Base-by-base conservation (phyloP, 1,140 invertebrate species). In the Eriocheir sinensis region DNA sequence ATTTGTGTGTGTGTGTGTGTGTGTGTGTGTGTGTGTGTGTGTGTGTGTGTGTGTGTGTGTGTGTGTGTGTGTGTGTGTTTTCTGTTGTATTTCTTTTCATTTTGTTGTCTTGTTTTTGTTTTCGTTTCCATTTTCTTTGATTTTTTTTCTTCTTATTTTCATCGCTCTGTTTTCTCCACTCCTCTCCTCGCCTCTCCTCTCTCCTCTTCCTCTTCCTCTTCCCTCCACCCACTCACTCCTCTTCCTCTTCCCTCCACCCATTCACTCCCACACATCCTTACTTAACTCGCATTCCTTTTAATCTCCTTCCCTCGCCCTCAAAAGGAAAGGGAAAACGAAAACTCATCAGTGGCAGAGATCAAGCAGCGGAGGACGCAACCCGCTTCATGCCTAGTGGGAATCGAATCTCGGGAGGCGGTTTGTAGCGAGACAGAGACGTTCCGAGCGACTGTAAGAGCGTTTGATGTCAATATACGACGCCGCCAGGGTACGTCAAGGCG, bases 1-100 rank as follows among this genome's bases (percentile, higher is more conserved):
- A 12, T 15, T 34, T 41, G 38, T 89, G 86, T 38, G 86, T 89
- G 8, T 91, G 89, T 91, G 89, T 91, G 89, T 91, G 60, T 92
- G 90, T 79, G 90, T 92, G 90, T 92, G 90, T 80, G 90, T 92
- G 90, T 91, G 90, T 38, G 90, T 92, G 90, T 92, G 90, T 92
- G 60, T 92, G 90, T 92, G 53, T 92, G 32, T 80, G 72, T 72
- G 53, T 80, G 72, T 92, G 53, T 80, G n/a, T 40, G 40, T 93
- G 81, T 90, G 88, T 90, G 88, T 90, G 88, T 90, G 88, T 90
- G 38, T 53, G 88, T 44, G 3, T 90, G n/a, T n/a, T 3, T 21
- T 17, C 34, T 12, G 17, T 15, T 85, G 83, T 85, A 32, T 85
- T 15, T n/a, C n/a, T n/a, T n/a, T 15, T 48, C 4, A n/a, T 72